A percentile compares a stretch with the other conserved stretches of the same genome.
These are phyloP conservation scores for Balaeniceps rex DNA, from an alignment of 2,113 vertebrate species.

Conservation along the genomic window DNA sequence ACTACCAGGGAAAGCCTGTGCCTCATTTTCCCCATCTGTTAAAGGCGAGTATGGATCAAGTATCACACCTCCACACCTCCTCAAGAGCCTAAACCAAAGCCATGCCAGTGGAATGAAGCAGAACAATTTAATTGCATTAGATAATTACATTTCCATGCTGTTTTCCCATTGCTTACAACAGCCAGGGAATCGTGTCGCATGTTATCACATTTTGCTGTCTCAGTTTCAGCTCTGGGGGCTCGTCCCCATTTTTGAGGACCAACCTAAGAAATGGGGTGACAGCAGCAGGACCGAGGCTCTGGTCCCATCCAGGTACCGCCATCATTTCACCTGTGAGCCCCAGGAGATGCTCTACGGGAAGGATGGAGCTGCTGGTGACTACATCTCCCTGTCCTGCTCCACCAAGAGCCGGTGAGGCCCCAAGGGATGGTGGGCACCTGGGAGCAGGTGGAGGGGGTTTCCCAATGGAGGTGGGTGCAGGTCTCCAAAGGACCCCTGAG, in stretches of 20 bases:
- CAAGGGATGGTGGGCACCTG: not conserved
- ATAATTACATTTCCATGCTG: not conserved
- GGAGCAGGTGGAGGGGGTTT: not conserved
- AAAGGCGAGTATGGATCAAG: not conserved
- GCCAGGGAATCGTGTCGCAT: not conserved
- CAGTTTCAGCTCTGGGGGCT: not conserved
- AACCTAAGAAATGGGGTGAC: not conserved
- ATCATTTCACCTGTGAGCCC: not conserved
- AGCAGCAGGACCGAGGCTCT: not conserved
- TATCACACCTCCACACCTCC: not conserved
- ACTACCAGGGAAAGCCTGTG: not conserved
- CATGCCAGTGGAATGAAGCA: not conserved
- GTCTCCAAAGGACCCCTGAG: not conserved
- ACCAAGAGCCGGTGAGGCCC: not conserved
- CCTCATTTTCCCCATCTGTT: not conserved
- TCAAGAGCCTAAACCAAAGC: not conserved
- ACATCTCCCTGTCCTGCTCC: not conserved
- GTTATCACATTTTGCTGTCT: not conserved
- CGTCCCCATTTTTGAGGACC: not conserved
- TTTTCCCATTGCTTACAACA: not conserved
- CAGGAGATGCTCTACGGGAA: not conserved
- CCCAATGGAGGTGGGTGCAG: not conserved
- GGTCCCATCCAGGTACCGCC: fast-evolving
- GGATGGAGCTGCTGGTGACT: not conserved
- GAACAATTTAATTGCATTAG: not conserved